phyloP scores from a whole-genome alignment of 2,888 invertebrate species.

The Scrobipalpa atriplicella region DNA sequence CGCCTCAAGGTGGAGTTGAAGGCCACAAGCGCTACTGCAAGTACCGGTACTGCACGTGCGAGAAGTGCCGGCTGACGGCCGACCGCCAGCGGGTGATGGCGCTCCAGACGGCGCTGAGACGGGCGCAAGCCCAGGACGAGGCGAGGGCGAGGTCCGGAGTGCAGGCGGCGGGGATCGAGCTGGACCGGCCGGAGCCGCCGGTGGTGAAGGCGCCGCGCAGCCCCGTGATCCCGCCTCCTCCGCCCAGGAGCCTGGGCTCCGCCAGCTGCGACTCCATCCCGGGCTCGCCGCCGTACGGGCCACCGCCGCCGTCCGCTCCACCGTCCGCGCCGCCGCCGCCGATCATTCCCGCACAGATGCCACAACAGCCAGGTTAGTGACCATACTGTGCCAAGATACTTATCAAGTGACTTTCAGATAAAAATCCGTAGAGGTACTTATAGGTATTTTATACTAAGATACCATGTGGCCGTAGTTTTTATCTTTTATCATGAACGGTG shows the following conservation, averaged over 20 bases:
- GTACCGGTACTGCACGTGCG: slow-evolving; percentile 92
- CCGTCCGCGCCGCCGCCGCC: slow-evolving; percentile 78
- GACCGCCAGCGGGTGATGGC: slow-evolving; percentile 96
- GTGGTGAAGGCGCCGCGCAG: slow-evolving; percentile 73
- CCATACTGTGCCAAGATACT: not conserved
- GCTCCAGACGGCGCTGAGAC: slow-evolving; percentile 90
- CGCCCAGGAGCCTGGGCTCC: slow-evolving; percentile 65
- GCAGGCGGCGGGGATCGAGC: slow-evolving; percentile 66
- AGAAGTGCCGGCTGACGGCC: slow-evolving; percentile 93
- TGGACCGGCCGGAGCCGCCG: slow-evolving; percentile 75
- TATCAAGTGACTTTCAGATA: too few relatives aligned
- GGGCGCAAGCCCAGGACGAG: slow-evolving; percentile 94
- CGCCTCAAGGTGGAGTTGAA: slow-evolving; percentile 93
- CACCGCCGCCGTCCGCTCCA: slow-evolving; percentile 72
- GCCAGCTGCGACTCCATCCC: slow-evolving; percentile 73
- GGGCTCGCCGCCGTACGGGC: slow-evolving; percentile 71
- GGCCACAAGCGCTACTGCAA: slow-evolving; percentile 96
- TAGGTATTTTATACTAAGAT: too few relatives aligned
- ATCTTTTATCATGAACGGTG: not conserved
- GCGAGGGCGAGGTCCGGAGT: slow-evolving; percentile 81
- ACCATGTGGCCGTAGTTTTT: not conserved
- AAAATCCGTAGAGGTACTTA: too few relatives aligned
- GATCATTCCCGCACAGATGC: slow-evolving; percentile 73
- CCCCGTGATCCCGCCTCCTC: slow-evolving; percentile 58
- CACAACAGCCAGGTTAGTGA: slow-evolving; percentile 74